Base-by-base conservation (phyloP, 92 coral and sea anemone genomes). In the Desmophyllum pertusum region DNA sequence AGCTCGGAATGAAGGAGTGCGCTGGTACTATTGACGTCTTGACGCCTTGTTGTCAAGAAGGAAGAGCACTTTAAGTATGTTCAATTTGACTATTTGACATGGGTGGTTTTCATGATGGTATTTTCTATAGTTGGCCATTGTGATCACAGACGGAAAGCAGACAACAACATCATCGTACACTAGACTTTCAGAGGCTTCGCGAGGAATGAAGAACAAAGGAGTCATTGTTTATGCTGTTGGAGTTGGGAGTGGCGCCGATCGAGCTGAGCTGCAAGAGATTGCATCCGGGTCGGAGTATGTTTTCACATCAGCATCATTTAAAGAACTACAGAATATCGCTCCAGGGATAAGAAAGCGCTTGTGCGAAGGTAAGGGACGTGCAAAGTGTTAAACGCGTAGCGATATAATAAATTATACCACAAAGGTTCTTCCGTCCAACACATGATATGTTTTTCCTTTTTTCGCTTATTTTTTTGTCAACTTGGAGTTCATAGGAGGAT, bases 171-270 rank as follows among this genome's bases (percentile, higher is more conserved):
- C 38, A 5, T 85, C 79, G 5, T 73, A 86, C 85, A 86, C 84
- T 0, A 68, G 68, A 33, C 91, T 89, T 19, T 15, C 61, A 21
- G 51, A 38, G 6, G 85, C 85, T 23, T 84, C 93, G 4, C 63
- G 70, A 55, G 81, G 88, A 30, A 66, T 90, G 0, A 57, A 50
- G 64, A 68, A 48, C 35, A 90, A 81, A 62, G 88, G 88, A 0
- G 91, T 90, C 27, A 84, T 76, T 50, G 83, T 75, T 21, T 91
- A 87, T 38, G 94, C 85, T 31, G 78, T 91, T 29, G 94, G 91
- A 10, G 70, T 88, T 37, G 94, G 94, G 8, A 38, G 40, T 19
- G 41, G 69, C 0, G 75, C 66, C 31, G 75, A 72, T 18, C 63
- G 55, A 73, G 68, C 77, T 6, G 88, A 90, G 64, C 86, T 90